Evolutionary conservation across 2,888 invertebrate species (phyloP).

Genomic region (Hymenopus coronatus): DNA sequence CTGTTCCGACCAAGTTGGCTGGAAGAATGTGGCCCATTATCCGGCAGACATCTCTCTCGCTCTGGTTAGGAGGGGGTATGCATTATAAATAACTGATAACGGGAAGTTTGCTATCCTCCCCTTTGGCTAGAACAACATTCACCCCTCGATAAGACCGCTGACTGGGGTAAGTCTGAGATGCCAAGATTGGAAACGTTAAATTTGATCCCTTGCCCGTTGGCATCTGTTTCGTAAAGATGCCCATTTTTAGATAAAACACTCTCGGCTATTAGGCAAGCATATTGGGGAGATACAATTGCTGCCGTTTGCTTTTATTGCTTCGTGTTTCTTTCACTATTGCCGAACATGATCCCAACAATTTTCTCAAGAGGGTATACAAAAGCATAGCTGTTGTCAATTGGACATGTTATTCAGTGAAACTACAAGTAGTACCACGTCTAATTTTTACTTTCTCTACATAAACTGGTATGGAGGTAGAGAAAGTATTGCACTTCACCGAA

Average conservation of each 20-base stretch:
- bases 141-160: not conserved
- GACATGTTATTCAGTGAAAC: too few relatives aligned
- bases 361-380: not conserved
- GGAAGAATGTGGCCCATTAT: not conserved
- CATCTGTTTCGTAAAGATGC: not conserved
- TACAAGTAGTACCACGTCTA: too few relatives aligned
- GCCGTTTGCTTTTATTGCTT: not conserved
- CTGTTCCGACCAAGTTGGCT: not conserved
- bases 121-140: not conserved
- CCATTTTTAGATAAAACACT: not conserved
- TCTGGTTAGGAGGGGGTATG: not conserved
- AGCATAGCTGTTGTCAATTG: not conserved
- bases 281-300: not conserved
- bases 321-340: not conserved
- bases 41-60: not conserved
- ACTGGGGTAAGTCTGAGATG: not conserved
- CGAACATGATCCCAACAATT: not conserved
- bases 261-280: not conserved
- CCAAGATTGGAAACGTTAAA: not conserved
- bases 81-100: not conserved
- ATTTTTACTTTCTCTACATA: too few relatives aligned
- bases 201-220: not conserved
- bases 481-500: too few relatives aligned
- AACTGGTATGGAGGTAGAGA: too few relatives aligned
- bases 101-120: not conserved